phyloP scores from a whole-genome alignment of 23 tunicate genomes.

The Trididemnum clinides region DNA sequence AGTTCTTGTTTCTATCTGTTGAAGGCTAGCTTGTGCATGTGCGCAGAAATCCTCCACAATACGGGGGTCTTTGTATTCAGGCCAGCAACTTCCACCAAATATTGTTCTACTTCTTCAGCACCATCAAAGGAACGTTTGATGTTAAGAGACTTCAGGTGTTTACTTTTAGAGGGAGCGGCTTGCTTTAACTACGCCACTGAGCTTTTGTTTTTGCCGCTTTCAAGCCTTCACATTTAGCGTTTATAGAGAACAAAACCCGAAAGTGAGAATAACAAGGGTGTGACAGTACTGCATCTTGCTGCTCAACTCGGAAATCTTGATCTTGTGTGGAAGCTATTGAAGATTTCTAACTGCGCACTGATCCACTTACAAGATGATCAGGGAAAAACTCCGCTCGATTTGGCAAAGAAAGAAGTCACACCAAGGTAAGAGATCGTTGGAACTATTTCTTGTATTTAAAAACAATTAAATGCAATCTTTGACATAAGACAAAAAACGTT shows the following conservation, averaged over 20 bases:
- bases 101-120: too few relatives aligned
- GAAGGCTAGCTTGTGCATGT: too few relatives aligned
- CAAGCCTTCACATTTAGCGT: too few relatives aligned
- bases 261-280: constrained; percentile 48
- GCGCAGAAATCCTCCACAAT: too few relatives aligned
- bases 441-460: neutral
- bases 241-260: constrained; percentile 48
- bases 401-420: constrained; percentile 29
- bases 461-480: neutral
- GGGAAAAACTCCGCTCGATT: constrained; percentile 69
- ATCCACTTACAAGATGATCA: constrained; percentile 39
- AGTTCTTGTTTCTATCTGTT: too few relatives aligned
- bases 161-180: too few relatives aligned
- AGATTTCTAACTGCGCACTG: constrained; percentile 35
- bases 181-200: too few relatives aligned
- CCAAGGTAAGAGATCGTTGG: neutral
- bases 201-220: too few relatives aligned
- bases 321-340: constrained; percentile 58
- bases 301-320: constrained; percentile 59
- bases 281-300: constrained; percentile 69
- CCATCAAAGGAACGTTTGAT: too few relatives aligned
- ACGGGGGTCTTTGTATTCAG: too few relatives aligned
- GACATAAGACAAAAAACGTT: neutral
- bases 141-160: too few relatives aligned
- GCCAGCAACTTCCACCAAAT: too few relatives aligned